Percentiles rank a stretch among this genome's conserved stretches.
Conservation (phyloP, 2,888 invertebrate species). For the Eucriotettix oculatus region DNA sequence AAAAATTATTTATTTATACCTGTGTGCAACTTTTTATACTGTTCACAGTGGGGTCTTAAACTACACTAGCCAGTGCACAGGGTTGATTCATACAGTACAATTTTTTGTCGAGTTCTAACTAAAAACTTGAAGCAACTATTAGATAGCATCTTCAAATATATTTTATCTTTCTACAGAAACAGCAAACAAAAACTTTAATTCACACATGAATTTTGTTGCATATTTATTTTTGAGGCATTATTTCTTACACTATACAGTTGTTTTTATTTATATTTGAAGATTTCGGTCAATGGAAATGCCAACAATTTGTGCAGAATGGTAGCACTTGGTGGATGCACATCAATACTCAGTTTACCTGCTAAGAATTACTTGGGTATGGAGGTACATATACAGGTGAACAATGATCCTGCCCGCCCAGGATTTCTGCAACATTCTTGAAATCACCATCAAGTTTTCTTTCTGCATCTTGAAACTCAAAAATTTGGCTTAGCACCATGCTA, state of each 20-base stretch:
- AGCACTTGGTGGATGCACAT: slow-evolving; percentile 14
- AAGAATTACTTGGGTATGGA: slow-evolving; percentile 11
- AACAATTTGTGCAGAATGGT: slow-evolving; percentile 15
- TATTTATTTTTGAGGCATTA: slow-evolving; percentile 7
- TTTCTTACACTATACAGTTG: slow-evolving; percentile 13
- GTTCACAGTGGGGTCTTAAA: no score
- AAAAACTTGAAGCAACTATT: slow-evolving; percentile 13
- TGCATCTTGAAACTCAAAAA: background rate
- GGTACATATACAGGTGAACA: slow-evolving; percentile 13
- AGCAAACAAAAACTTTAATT: slow-evolving; percentile 9
- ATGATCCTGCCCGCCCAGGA: slow-evolving; percentile 6
- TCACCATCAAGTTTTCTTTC: slow-evolving; percentile 4
- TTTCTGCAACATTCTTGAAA: slow-evolving; percentile 3
- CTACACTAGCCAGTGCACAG: no score
- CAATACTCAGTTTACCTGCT: slow-evolving; percentile 12
- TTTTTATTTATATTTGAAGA: slow-evolving; percentile 8
- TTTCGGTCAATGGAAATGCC: slow-evolving; percentile 13
- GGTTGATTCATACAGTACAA: no score
- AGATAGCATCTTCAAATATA: slow-evolving; percentile 8
- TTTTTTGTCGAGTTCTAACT: slow-evolving; percentile 10
- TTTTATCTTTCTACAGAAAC: slow-evolving; percentile 10
- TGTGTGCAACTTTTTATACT: no score
- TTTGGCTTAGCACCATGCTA: slow-evolving; percentile 6
- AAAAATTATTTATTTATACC: no score
- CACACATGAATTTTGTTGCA: slow-evolving; percentile 8